Percentiles rank a stretch among this genome's conserved stretches.
Evolutionary conservation across 2,113 vertebrate species (phyloP).

Genomic region (Xiphorhynchus elegans): DNA sequence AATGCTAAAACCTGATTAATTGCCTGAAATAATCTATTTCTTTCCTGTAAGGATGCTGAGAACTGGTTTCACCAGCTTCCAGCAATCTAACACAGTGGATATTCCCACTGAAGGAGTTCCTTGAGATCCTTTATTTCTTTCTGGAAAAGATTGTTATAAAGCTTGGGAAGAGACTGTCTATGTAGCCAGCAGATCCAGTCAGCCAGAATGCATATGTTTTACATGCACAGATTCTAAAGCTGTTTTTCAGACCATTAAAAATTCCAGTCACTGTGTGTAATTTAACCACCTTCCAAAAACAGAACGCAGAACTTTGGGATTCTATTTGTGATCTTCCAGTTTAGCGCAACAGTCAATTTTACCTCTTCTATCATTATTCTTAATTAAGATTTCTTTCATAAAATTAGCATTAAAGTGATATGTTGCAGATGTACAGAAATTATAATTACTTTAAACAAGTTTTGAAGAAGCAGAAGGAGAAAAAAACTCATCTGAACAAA

Average conservation of each 20-base stretch:
- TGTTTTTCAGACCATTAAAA: not conserved
- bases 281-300: conserved; percentile 28
- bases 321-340: conserved; percentile 47
- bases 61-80: not conserved
- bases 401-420: conserved; percentile 58
- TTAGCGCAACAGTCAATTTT: conserved; percentile 12
- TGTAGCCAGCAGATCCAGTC: not conserved
- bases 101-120: not conserved
- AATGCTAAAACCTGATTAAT: not conserved
- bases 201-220: not conserved
- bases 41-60: not conserved
- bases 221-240: not conserved
- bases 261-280: conserved; percentile 18
- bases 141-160: not conserved
- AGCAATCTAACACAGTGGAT: not conserved
- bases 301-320: conserved; percentile 33
- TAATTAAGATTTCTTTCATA: conserved; percentile 59
- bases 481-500: not conserved
- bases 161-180: not conserved
- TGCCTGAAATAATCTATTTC: not conserved
- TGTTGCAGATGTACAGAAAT: conserved; percentile 51
- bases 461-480: conserved; percentile 26
- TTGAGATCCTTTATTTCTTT: not conserved
- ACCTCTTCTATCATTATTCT: conserved; percentile 52
- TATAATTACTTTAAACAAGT: conserved; percentile 44